phyloP scores from a whole-genome alignment of 1,140 invertebrate species.

The Oncopodura yosiiana region DNA sequence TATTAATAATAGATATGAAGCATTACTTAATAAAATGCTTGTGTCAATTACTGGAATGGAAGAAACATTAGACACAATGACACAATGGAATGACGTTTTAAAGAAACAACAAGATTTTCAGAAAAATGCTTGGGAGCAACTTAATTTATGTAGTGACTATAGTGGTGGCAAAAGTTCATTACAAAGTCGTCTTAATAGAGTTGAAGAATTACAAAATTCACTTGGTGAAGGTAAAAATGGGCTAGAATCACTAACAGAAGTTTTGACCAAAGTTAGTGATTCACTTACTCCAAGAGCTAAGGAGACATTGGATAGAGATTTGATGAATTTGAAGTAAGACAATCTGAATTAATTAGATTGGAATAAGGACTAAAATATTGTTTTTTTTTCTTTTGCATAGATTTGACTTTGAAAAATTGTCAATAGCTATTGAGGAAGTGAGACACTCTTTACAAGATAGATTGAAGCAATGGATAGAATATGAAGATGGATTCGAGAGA shows the following conservation, averaged over 20 bases:
- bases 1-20: slow-evolving; percentile 64
- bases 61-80: slow-evolving; percentile 61
- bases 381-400: slow-evolving; percentile 37
- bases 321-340: slow-evolving; percentile 56
- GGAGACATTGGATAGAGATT: slow-evolving; percentile 68
- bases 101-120: slow-evolving; percentile 76
- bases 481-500: slow-evolving; percentile 73
- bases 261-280: slow-evolving; percentile 50
- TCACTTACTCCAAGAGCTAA: slow-evolving; percentile 61
- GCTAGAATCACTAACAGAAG: slow-evolving; percentile 58
- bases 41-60: slow-evolving; percentile 60
- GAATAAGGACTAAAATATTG: background rate
- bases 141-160: slow-evolving; percentile 64
- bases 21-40: slow-evolving; percentile 50
- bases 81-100: slow-evolving; percentile 72
- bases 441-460: slow-evolving; percentile 68
- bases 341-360: background rate
- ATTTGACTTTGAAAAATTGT: slow-evolving; percentile 71
- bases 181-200: slow-evolving; percentile 59
- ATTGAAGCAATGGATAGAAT: slow-evolving; percentile 81
- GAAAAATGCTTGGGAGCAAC: slow-evolving; percentile 73
- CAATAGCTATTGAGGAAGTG: slow-evolving; percentile 61
- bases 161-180: slow-evolving; percentile 67
- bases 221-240: slow-evolving; percentile 61
- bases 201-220: slow-evolving; percentile 66